phyloP scores from a whole-genome alignment of 2,888 invertebrate species.

The Nycteola revayana region DNA sequence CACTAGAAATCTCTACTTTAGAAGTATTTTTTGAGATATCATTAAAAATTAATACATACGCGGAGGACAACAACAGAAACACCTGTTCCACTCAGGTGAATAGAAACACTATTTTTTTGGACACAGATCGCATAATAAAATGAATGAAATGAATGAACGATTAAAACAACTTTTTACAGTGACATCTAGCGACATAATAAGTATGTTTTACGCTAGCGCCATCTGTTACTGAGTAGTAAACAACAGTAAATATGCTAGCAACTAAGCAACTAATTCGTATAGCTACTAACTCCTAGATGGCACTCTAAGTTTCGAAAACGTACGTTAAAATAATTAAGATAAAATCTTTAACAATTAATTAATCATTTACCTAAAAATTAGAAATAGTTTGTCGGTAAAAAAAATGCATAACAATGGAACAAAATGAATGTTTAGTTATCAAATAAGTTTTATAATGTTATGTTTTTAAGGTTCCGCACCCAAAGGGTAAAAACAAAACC shows the following conservation, averaged over 20 bases:
- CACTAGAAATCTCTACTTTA: too few relatives aligned
- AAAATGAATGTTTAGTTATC: too few relatives aligned
- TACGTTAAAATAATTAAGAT: background rate
- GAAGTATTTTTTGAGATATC: too few relatives aligned
- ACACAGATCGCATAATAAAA: slow-evolving; percentile 25
- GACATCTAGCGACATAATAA: slow-evolving; percentile 37
- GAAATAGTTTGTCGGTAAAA: too few relatives aligned
- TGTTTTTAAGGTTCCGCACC: too few relatives aligned
- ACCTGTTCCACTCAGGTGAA: slow-evolving; percentile 36
- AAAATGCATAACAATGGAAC: too few relatives aligned
- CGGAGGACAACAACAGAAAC: slow-evolving; percentile 32
- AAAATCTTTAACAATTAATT: too few relatives aligned
- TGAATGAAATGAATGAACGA: slow-evolving; percentile 26
- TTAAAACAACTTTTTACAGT: slow-evolving; percentile 4
- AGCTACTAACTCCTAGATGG: slow-evolving; percentile 40
- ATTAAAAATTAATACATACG: slow-evolving; percentile 5
- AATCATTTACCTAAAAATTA: too few relatives aligned
- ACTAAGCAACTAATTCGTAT: slow-evolving; percentile 1
- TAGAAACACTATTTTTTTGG: slow-evolving; percentile 22
- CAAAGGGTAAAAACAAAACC: too few relatives aligned
- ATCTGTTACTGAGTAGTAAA: slow-evolving; percentile 23
- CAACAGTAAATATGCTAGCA: background rate
- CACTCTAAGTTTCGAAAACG: slow-evolving; percentile 5
- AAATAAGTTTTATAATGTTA: too few relatives aligned
- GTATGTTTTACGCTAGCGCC: slow-evolving; percentile 3